Conservation (phyloP, 1,140 invertebrate species). For the Choristoneura fumiferana region DNA sequence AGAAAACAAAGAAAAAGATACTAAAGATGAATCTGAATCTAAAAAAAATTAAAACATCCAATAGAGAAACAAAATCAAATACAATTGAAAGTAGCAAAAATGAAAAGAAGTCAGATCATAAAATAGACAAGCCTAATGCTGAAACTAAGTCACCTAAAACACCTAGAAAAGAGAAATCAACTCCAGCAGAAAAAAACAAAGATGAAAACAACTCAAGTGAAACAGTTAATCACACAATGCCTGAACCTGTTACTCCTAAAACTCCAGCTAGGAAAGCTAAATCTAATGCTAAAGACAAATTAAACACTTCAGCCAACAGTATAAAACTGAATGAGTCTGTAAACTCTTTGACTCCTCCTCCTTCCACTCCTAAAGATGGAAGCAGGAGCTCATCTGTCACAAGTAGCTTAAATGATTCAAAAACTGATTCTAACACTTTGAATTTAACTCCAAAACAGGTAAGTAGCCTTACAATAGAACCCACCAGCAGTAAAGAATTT, state of each 20-base stretch:
- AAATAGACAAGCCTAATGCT: background rate
- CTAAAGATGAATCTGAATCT: background rate
- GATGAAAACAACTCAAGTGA: constrained; percentile 2
- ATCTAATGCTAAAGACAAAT: constrained; percentile 30
- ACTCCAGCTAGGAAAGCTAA: constrained; percentile 38
- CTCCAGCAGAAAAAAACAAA: constrained; percentile 13
- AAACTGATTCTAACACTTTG: constrained; percentile 41
- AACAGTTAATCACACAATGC: background rate
- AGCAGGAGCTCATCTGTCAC: constrained; percentile 45
- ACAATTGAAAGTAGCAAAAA: background rate
- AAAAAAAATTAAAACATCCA: constrained; percentile 15
- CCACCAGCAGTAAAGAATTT: too few relatives aligned
- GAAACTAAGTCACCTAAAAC: constrained; percentile 21
- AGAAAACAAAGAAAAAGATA: constrained; percentile 4
- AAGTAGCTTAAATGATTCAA: constrained; percentile 48
- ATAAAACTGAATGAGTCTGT: constrained; percentile 42
- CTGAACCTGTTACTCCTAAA: constrained; percentile 29
- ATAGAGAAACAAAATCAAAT: background rate
- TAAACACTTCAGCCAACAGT: constrained; percentile 39
- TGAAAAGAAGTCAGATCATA: background rate
- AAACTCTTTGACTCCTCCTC: constrained; percentile 32
- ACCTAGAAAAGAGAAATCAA: background rate
- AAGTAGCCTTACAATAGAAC: constrained; percentile 20
- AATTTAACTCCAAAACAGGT: constrained; percentile 66
- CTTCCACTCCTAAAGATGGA: constrained; percentile 43